A percentile compares a stretch with the other conserved stretches of the same genome.
Conservation (phyloP, 2,888 invertebrate genomes). For the Crepidodera aurea region DNA sequence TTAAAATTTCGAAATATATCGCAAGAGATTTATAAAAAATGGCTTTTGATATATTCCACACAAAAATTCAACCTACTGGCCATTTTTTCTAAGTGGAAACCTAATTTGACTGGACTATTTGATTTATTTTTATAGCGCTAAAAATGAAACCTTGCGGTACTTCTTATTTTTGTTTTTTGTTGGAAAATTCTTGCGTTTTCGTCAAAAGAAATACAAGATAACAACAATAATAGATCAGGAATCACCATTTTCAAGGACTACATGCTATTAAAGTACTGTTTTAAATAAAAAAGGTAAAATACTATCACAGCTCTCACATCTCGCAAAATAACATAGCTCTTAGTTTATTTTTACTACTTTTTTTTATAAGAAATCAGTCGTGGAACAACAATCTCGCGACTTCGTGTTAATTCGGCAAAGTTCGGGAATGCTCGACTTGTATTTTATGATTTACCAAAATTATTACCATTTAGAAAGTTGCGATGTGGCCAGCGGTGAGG, state of each 20-base stretch:
- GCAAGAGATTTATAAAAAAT: no score
- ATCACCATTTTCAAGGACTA: slow-evolving; percentile 39
- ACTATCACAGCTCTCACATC: slow-evolving; percentile 63
- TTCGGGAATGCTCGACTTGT: no score
- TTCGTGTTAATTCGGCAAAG: no score
- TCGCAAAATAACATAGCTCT: slow-evolving; percentile 50
- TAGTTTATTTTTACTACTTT: slow-evolving; percentile 31
- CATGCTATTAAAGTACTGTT: slow-evolving; percentile 46
- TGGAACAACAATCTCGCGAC: neutral
- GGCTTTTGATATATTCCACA: no score
- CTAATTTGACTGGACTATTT: no score
- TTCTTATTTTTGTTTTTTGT: neutral
- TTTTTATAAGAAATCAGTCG: neutral
- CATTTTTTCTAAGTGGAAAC: no score
- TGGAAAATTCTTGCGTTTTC: neutral
- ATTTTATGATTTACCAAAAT: no score
- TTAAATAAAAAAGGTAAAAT: slow-evolving; percentile 48
- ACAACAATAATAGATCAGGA: slow-evolving; percentile 39
- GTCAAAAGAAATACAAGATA: slow-evolving; percentile 28
- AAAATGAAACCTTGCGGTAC: neutral
- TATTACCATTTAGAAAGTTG: no score
- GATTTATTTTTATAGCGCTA: no score
- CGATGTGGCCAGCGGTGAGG: no score
- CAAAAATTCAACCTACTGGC: no score
- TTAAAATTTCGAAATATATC: no score